phyloP scores from a whole-genome alignment of 2,113 vertebrate species.

The Nothoprocta pentlandii region DNA sequence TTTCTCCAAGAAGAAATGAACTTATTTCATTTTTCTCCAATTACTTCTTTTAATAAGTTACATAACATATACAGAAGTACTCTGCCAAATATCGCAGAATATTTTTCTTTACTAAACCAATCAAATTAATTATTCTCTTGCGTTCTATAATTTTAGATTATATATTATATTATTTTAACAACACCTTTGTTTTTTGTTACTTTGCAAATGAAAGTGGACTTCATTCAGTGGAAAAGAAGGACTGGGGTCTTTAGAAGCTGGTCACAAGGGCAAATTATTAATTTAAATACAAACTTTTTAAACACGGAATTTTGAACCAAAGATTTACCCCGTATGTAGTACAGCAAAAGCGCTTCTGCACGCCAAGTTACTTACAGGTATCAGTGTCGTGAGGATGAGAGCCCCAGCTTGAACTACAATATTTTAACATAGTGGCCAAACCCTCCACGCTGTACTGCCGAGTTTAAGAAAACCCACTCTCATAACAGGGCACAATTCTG shows the following conservation, averaged over 20 bases:
- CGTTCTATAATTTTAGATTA: not conserved
- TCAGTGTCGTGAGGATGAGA: not conserved
- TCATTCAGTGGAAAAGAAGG: not conserved
- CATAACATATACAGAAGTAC: not conserved
- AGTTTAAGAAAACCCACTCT: slow-evolving; percentile 17
- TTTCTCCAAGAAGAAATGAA: not conserved
- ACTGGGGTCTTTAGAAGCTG: not conserved
- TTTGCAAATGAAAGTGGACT: not conserved
- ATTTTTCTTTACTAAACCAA: not conserved
- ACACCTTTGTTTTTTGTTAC: not conserved
- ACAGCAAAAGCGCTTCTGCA: not conserved
- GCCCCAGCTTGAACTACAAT: not conserved
- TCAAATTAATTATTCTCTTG: not conserved
- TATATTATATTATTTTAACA: not conserved
- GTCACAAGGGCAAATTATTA: not conserved
- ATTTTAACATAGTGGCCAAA: not conserved
- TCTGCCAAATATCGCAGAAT: not conserved
- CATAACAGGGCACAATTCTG: not conserved
- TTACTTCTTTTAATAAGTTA: not conserved
- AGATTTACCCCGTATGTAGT: not conserved
- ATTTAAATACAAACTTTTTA: not conserved
- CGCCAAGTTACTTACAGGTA: not conserved
- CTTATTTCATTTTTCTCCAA: not conserved
- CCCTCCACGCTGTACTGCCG: not conserved
- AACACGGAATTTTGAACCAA: not conserved